Percentiles rank a stretch among this genome's conserved stretches.
phyloP scores from a whole-genome alignment of 2,888 invertebrate genomes.

The Drosophila meridiana region DNA sequence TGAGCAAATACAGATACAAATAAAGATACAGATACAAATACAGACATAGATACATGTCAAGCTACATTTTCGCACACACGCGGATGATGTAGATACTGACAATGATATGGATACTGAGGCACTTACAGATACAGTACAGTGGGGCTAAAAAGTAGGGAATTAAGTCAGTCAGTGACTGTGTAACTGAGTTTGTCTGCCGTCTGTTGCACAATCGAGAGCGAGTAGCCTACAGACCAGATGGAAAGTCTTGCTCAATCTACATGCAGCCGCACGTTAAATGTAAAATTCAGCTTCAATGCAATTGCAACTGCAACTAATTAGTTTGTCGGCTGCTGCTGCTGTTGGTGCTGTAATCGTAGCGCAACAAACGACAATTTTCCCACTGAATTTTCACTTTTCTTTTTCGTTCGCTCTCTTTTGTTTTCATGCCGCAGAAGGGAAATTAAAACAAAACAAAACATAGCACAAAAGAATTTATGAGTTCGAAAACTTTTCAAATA shows the following conservation, averaged over 20 bases:
- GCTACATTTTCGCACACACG: conserved; percentile 7
- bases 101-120: neutral
- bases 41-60: neutral
- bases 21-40: neutral
- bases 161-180: conserved; percentile 76
- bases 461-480: conserved; percentile 71
- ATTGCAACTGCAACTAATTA: conserved; percentile 76
- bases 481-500: conserved; percentile 69
- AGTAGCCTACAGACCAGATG: conserved; percentile 22
- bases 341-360: conserved; percentile 64
- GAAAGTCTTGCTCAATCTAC: conserved; percentile 67
- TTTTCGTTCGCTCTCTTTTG: conserved; percentile 28
- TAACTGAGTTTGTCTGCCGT: conserved; percentile 73
- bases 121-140: conserved; percentile 13
- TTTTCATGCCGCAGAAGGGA: conserved; percentile 45
- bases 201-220: conserved; percentile 70
- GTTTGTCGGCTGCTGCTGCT: conserved; percentile 55
- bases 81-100: conserved; percentile 1
- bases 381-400: conserved; percentile 77
- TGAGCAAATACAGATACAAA: neutral
- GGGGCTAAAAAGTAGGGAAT: conserved; percentile 72
- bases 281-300: conserved; percentile 70
- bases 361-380: conserved; percentile 73
- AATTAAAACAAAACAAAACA: conserved; percentile 57
- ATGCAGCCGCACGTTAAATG: conserved; percentile 40